Evolutionary conservation across 2,113 vertebrate species (phyloP).

Genomic region (Cebidichthys violaceus): DNA sequence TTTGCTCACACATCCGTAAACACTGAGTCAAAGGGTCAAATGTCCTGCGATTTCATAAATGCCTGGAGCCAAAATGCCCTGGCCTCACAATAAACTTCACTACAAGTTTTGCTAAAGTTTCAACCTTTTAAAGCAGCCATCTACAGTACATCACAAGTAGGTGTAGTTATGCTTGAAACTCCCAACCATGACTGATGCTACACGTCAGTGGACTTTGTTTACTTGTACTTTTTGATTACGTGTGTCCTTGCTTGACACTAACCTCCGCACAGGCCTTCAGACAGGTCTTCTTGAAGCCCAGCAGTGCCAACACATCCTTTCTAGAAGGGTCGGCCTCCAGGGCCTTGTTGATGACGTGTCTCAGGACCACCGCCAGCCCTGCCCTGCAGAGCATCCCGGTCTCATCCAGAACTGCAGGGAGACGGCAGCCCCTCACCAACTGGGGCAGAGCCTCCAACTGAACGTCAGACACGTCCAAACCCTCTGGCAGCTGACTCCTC

Average conservation of each 20-base stretch:
- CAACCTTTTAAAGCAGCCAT: not conserved
- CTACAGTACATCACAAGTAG: not conserved
- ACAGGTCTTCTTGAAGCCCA: conserved; percentile 98
- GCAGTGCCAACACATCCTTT: conserved; percentile 87
- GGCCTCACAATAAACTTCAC: not conserved
- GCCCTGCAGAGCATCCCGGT: conserved; percentile 89
- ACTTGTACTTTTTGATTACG: not conserved
- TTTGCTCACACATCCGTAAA: no score
- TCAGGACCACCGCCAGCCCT: conserved; percentile 93
- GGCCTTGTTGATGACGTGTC: conserved; percentile 89
- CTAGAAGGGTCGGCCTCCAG: conserved; percentile 83
- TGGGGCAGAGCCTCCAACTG: conserved; percentile 82
- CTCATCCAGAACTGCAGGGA: conserved; percentile 88
- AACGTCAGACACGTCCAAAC: conserved; percentile 77
- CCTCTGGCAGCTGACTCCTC: conserved; percentile 65
- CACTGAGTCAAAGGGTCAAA: not conserved
- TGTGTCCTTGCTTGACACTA: conserved; percentile 53
- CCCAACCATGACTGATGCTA: not conserved
- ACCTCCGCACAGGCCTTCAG: conserved; percentile 99
- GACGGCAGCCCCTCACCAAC: conserved; percentile 88
- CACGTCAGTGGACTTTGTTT: not conserved
- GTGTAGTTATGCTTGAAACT: not conserved
- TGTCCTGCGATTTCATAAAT: not conserved
- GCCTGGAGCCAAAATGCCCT: not conserved
- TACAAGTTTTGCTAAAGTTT: not conserved